Base-by-base conservation (phyloP, 2,797 vertebrate genomes). In the Odontamblyopus rebecca region DNA sequence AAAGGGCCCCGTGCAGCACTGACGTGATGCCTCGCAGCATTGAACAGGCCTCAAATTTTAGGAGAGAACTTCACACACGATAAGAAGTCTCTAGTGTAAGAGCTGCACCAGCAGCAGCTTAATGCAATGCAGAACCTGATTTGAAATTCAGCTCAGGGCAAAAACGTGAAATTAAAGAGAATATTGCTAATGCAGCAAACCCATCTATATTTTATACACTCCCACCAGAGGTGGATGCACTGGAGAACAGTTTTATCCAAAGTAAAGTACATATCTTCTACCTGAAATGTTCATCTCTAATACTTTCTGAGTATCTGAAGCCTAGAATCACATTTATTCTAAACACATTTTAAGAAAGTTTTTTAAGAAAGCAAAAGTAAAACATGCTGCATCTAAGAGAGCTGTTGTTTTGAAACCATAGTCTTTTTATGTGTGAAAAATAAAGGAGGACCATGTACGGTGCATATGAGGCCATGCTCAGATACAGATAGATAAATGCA, bases 351-450 rank as follows among this genome's bases (percentile, higher is more conserved):
- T 54, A 48, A 27, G 59, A 75, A 11, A 63, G 61, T 2, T 8
- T 68, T 15, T 65, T 69, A 64, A 27, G 44, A 61, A 35, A 29
- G 9, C 56, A 67, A 38, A 50, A 0, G 16, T 41, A n/a, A 16
- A 53, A 48, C 65, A 32, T 41, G 54, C 9, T 70, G 60, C 66
- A 60, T 79, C 61, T 67, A 32, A 68, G 3, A 60, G 23, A 75
- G 41, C 11, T 2, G 41, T 44, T 44, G 68, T 76, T 68, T 57
- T 15, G 48, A 67, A 64, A 72, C 68, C 82, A 75, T 70, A 68
- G 66, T 27, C 76, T 81, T 81, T 73, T 67, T 30, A 56, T 67
- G 71, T 71, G 35, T 67, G 67, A 54, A 35, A 76, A 30, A 68
- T 69, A 38, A 82, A 67, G 57, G 67, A 69, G 71, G 30, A 66